phyloP scores from a whole-genome alignment of 92 coral and sea anemone genomes.

The Galaxea fascicularis region DNA sequence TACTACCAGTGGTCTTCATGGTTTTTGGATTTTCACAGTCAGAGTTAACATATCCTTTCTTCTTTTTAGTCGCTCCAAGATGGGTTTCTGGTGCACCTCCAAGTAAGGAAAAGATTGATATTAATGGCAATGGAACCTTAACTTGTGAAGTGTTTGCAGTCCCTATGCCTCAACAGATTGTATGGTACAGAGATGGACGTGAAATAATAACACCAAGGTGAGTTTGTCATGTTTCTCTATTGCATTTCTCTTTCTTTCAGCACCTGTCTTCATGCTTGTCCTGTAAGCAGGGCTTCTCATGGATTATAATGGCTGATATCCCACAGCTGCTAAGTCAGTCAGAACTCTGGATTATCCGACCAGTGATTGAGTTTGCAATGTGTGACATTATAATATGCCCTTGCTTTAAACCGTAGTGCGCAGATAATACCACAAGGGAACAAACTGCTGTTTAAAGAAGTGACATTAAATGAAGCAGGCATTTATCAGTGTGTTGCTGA shows the following conservation, averaged over 20 bases:
- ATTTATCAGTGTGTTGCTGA: conserved; percentile 88
- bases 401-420: conserved; percentile 7
- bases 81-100: background rate
- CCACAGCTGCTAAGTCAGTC: no score
- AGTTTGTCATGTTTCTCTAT: background rate
- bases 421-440: conserved; percentile 9
- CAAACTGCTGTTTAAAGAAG: conserved; percentile 37
- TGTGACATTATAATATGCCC: background rate
- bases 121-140: conserved; percentile 1
- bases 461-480: conserved; percentile 42
- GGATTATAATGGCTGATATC: no score
- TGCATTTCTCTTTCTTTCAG: no score
- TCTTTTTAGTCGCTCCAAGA: conserved; percentile 21
- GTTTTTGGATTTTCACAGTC: no score
- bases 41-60: no score
- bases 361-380: background rate
- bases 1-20: no score
- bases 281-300: no score
- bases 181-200: conserved; percentile 22
- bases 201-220: background rate
- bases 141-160: conserved; percentile 19
- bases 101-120: background rate
- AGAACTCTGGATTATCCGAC: no score
- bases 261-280: no score
- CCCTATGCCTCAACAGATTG: background rate